A percentile compares a stretch with the other conserved stretches of the same genome.
These are phyloP conservation scores for Loripinus fragilis DNA, from an alignment of 2,888 invertebrate genomes.

Conservation along the genomic window DNA sequence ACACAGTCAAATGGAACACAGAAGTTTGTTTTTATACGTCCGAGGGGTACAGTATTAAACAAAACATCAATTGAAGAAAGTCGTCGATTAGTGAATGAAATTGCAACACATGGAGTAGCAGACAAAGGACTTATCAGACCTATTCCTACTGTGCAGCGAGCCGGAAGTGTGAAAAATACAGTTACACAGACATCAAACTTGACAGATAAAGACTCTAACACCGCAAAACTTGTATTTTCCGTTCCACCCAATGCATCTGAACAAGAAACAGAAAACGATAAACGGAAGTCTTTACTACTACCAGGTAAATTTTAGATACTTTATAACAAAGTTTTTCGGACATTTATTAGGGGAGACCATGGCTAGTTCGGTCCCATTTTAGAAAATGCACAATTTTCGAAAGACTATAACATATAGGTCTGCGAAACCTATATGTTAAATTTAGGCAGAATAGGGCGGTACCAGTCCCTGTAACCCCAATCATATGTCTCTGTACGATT, in stretches of 20 bases:
- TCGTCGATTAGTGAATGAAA: no score
- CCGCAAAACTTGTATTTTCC: neutral
- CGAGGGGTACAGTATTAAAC: neutral
- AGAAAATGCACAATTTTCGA: no score
- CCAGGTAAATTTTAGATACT: neutral
- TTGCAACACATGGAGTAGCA: no score
- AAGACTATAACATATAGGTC: no score
- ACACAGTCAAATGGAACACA: neutral
- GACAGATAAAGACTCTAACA: neutral
- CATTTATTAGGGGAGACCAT: no score
- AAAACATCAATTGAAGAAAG: neutral
- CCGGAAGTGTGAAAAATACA: neutral
- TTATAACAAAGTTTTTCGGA: no score
- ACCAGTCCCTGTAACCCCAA: no score
- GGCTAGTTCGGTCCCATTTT: no score
- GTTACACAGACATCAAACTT: neutral
- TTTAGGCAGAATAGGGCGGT: no score
- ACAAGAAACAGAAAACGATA: neutral
- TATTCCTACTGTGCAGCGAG: neutral
- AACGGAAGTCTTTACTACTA: neutral
- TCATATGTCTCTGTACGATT: no score
- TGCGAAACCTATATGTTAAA: no score
- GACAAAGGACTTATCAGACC: neutral
- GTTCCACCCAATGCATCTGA: neutral
- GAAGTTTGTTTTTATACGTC: neutral